Evolutionary conservation across 2,797 vertebrate genomes (phyloP), one percentile per base, ranked within the genome.

Genomic region (Gymnodraco acuticeps): DNA sequence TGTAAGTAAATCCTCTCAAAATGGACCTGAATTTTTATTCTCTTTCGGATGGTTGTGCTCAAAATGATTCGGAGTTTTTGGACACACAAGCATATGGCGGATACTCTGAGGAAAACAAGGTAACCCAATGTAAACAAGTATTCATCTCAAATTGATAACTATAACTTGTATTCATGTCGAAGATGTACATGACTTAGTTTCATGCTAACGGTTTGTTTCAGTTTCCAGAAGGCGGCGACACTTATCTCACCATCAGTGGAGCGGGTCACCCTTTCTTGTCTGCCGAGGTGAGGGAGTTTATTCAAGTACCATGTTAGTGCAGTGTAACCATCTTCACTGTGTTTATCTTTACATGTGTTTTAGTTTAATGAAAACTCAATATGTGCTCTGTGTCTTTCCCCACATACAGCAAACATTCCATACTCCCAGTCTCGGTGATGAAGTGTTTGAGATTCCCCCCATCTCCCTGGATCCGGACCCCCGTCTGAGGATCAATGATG

Each of bases 391-490:
- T 56, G 4, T 72, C 16, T 12, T 64, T n/a, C 6, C 53, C 63
- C 38, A 62, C 68, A 47, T 78, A 38, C 48, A 90, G 89, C 93
- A 95, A 93, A 98, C 97, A 1, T 98, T 97, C 82, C 97, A 98
- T 78, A 98, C 97, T 0, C 97, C 97, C 64, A 98, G 95, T 79
- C 89, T 98, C 61, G 97, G 97, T 0, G 97, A 98, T 89, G 97
- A 98, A 73, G 97, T 97, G 38, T 98, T 98, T 81, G 97, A 98
- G 94, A 97, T 98, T 13, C 97, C 97, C 0, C 97, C 97, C 10
- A 98, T 98, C 77, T 96, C 96, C 3, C 94, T 98, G 46, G 97
- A 97, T 68, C 95, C 96, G 2, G 97, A 97, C 86, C 93, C 96
- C 0, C 93, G 96, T 10, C 89, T 97, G 69, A 94, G 95, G 38